Percentiles rank a stretch among this genome's conserved stretches.
Evolutionary conservation across 1,140 invertebrate genomes (phyloP).

Genomic region (Oreohelix idahoensis): DNA sequence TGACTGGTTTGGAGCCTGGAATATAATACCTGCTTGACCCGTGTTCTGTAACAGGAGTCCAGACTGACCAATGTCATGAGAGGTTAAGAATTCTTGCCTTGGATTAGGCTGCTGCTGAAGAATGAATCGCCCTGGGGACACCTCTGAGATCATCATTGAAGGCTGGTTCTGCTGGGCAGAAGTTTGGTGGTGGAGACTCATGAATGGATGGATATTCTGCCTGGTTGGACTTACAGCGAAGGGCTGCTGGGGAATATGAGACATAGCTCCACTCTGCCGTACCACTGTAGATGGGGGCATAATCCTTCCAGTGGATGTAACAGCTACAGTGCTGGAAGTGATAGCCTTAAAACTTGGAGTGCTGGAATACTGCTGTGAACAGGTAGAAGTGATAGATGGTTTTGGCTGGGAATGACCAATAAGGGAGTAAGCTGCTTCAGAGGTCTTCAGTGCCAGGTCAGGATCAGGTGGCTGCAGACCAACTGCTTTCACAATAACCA

Average conservation of each 20-base stretch:
- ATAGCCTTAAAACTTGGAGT: neutral
- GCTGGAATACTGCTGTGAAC: neutral
- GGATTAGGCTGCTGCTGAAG: slow-evolving; percentile 1
- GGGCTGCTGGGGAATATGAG: neutral
- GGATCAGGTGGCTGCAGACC: slow-evolving; percentile 29
- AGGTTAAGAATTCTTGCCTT: neutral
- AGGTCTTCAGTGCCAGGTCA: neutral
- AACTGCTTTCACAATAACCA: slow-evolving; percentile 33
- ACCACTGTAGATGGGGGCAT: neutral
- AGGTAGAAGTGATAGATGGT: neutral
- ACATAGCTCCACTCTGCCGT: neutral
- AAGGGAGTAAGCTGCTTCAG: neutral
- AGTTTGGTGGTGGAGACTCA: neutral
- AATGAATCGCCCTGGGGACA: slow-evolving; percentile 16
- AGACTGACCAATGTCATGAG: slow-evolving; percentile 17
- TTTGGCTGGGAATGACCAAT: neutral
- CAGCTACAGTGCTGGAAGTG: neutral
- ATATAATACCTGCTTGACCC: slow-evolving; percentile 13
- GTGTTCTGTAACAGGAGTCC: slow-evolving; percentile 15
- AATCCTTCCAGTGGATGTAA: neutral
- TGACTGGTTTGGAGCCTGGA: slow-evolving; percentile 12
- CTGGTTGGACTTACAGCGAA: neutral
- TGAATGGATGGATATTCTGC: neutral
- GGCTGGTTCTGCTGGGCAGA: neutral
- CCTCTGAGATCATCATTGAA: neutral